Evolutionary conservation across 1,140 invertebrate genomes (phyloP).

Genomic region (Neodiprion fabricii): DNA sequence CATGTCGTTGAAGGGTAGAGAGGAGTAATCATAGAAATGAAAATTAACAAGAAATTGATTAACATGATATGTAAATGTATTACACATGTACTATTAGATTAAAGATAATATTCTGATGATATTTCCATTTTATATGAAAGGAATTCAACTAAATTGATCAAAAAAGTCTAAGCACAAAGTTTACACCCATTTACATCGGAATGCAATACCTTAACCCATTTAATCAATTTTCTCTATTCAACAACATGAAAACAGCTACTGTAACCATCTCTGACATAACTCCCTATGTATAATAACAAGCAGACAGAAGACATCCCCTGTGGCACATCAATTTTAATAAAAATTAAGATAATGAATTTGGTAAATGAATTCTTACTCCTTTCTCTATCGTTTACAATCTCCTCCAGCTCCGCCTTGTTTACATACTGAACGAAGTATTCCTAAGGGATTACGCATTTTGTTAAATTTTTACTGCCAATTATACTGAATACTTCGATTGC

Average conservation of each 20-base stretch:
- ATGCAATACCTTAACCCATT: too few relatives aligned
- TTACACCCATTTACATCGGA: too few relatives aligned
- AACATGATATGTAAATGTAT: background rate
- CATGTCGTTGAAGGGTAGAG: too few relatives aligned
- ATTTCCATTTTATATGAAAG: too few relatives aligned
- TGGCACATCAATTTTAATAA: slow-evolving; percentile 1
- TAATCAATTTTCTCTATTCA: background rate
- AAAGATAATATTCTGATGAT: too few relatives aligned
- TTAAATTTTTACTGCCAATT: slow-evolving; percentile 21
- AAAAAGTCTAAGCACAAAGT: too few relatives aligned
- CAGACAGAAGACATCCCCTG: slow-evolving; percentile 6
- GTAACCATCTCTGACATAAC: slow-evolving; percentile 18
- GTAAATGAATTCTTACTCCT: slow-evolving; percentile 31
- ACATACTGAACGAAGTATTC: slow-evolving; percentile 29
- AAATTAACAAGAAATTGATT: too few relatives aligned
- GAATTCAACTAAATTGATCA: too few relatives aligned
- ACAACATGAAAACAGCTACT: slow-evolving; percentile 17
- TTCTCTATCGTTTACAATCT: slow-evolving; percentile 30
- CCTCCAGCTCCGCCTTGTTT: slow-evolving; percentile 30
- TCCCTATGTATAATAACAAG: slow-evolving; percentile 18
- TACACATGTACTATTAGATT: background rate
- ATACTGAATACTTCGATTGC: background rate
- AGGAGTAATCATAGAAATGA: too few relatives aligned
- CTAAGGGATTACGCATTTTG: slow-evolving; percentile 31
- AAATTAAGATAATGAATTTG: slow-evolving; percentile 9